Evolutionary conservation across 2,888 invertebrate genomes (phyloP), one percentile per base, ranked within the genome.

Genomic region (Gibbula magus): DNA sequence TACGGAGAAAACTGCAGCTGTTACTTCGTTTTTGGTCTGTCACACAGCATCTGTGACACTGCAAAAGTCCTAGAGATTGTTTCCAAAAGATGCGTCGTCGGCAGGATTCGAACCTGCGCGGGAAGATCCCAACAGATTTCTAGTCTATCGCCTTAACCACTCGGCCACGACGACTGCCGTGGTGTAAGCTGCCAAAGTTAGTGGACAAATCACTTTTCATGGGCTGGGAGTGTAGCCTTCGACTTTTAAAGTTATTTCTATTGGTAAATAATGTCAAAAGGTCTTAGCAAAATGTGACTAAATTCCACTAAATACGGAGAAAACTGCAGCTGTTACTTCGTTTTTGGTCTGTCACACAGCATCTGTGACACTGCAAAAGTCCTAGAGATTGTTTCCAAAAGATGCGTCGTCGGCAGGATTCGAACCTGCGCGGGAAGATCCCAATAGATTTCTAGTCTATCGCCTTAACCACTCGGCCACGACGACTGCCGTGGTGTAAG

Each of bases 391-490:
- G 7, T 35, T 35, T 35, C 35, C 35, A 20, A 53, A 53, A 53
- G n/a, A 53, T 53, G 54, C 54, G 3, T 20, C 54, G 18, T 53
- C n/a, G 20, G 1, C 20, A 53, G 18, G 54, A 53, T n/a, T 18
- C n/a, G 54, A 35, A 35, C 35, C 35, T 83, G 83, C 82, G 83
- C 83, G 83, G 83, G 83, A 79, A 84, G 82, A 84, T 81, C 84
- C 84, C 84, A 84, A 84, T 84, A 82, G 84, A 84, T 84, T 84
- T 84, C 84, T 84, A 84, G 84, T 84, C 84, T 82, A 84, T 84
- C 84, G 84, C 84, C 84, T 84, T 84, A 84, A 84, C 84, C 84
- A 84, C 84, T 84, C 84, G 84, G 84, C 84, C 84, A 84, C 84
- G 84, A 82, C 84, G 82, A 84, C 84, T 81, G 25, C 20, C 51